Conservation (phyloP, 2,797 vertebrate species). For the Lateolabrax maculatus region DNA sequence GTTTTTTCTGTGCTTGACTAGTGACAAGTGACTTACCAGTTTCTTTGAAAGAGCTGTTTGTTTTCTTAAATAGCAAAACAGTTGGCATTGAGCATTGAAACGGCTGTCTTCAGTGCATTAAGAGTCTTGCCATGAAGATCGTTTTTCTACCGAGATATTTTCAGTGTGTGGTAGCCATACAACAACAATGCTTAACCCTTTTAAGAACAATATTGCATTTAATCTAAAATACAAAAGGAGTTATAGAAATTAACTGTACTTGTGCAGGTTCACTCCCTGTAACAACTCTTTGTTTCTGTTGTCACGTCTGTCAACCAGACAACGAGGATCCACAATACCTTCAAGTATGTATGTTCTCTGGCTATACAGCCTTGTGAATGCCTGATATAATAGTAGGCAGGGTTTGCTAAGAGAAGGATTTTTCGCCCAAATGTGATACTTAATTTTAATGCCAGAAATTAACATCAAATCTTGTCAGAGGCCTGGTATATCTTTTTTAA, state of each 20-base stretch:
- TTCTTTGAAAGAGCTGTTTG: not conserved
- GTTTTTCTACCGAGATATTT: conserved; percentile 14
- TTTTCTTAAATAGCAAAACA: conserved; percentile 5
- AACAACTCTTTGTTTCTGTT: not conserved
- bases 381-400: not conserved
- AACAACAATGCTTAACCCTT: not conserved
- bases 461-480: not conserved
- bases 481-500: not conserved
- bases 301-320: not conserved
- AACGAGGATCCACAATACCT: not conserved
- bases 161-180: not conserved
- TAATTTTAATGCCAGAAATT: not conserved
- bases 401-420: not conserved
- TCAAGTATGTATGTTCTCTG: no score
- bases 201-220: not conserved
- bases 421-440: not conserved
- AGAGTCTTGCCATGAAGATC: not conserved
- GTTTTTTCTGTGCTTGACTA: no score
- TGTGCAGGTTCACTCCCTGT: not conserved
- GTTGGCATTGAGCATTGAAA: not conserved
- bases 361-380: not conserved
- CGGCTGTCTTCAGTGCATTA: not conserved
- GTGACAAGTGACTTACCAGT: conserved; percentile 2
- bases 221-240: not conserved
- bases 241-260: conserved; percentile 8